phyloP scores from a whole-genome alignment of 2,113 vertebrate genomes.

The Oryzias melastigma region DNA sequence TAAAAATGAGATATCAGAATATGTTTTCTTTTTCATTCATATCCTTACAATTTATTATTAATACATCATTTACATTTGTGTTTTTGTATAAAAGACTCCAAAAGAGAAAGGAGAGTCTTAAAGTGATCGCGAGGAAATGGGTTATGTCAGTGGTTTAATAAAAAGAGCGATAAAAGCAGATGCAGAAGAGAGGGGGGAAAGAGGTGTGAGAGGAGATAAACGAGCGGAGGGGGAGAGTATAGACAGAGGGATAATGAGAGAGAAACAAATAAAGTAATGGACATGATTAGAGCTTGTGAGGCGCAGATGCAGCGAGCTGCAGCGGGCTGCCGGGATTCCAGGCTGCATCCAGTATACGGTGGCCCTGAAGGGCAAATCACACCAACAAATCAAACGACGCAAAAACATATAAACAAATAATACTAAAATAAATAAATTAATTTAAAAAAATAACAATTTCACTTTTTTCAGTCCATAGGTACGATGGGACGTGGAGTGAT shows the following conservation, averaged over 20 bases:
- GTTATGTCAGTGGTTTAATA: slow-evolving; percentile 48
- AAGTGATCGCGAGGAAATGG: slow-evolving; percentile 58
- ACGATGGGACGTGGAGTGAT: too few relatives aligned
- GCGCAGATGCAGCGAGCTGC: slow-evolving; percentile 47
- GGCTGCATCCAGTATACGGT: slow-evolving; percentile 43
- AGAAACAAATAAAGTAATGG: slow-evolving; percentile 58
- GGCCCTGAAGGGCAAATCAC: too few relatives aligned
- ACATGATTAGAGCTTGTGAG: slow-evolving; percentile 50
- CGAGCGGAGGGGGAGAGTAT: slow-evolving; percentile 39
- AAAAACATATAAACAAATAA: too few relatives aligned
- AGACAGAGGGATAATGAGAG: slow-evolving; percentile 54
- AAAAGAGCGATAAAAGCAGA: slow-evolving; percentile 62
- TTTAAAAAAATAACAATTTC: too few relatives aligned
- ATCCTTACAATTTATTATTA: slow-evolving; percentile 79
- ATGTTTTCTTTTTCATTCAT: slow-evolving; percentile 77
- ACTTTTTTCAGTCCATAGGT: too few relatives aligned
- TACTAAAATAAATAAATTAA: too few relatives aligned
- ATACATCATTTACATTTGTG: slow-evolving; percentile 79
- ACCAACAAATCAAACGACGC: too few relatives aligned
- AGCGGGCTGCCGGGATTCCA: slow-evolving; percentile 68
- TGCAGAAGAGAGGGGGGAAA: slow-evolving; percentile 29
- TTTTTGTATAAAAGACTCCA: slow-evolving; percentile 81
- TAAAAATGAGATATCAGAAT: slow-evolving; percentile 84
- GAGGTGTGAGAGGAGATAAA: slow-evolving; percentile 42
- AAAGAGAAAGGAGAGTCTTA: slow-evolving; percentile 75